Evolutionary conservation across 1,140 invertebrate genomes (phyloP), one percentile per base, ranked within the genome.

Genomic region (Dufourea novaeangliae): DNA sequence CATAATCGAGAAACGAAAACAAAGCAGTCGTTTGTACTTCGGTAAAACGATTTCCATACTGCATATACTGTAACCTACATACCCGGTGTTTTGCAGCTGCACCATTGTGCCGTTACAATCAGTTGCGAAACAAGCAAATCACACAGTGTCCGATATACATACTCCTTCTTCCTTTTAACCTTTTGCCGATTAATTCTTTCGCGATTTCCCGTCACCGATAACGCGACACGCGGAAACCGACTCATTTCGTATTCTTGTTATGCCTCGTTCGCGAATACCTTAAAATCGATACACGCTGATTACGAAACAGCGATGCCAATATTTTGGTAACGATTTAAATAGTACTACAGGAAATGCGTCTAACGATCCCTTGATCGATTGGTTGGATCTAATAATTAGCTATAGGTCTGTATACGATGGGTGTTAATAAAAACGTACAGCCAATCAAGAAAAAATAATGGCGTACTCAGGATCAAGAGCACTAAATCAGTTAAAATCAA

Each of bases 321-420:
- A 11, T 10, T 22, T 4, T 8, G 0, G 14, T 50, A 46, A 25
- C 3, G 20, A 20, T 73, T 66, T 73, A 39, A 6, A 17, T 52
- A n/a, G 4, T n/a, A 11, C 14, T 37, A 22, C 17, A 73, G 34
- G 12, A 73, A 54, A 20, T 22, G 20, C 34, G 14, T 3, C 8
- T 52, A 6, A 50, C 6, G 32, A 50, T 39, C 22, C 52, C 41
- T 76, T 69, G 39, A 50, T n/a, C 20, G 20, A n/a, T n/a, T n/a
- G n/a, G n/a, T n/a, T n/a, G n/a, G 1, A 66, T 74, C 12, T n/a
- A n/a, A n/a, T n/a, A n/a, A n/a, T n/a, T n/a, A n/a, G n/a, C n/a
- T n/a, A n/a, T n/a, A n/a, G n/a, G n/a, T n/a, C n/a, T n/a, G n/a
- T n/a, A n/a, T n/a, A n/a, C n/a, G n/a, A n/a, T n/a, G n/a, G n/a